These are phyloP conservation scores for Mycteria americana DNA, from an alignment of 2,797 vertebrate species.

Conservation along the genomic window DNA sequence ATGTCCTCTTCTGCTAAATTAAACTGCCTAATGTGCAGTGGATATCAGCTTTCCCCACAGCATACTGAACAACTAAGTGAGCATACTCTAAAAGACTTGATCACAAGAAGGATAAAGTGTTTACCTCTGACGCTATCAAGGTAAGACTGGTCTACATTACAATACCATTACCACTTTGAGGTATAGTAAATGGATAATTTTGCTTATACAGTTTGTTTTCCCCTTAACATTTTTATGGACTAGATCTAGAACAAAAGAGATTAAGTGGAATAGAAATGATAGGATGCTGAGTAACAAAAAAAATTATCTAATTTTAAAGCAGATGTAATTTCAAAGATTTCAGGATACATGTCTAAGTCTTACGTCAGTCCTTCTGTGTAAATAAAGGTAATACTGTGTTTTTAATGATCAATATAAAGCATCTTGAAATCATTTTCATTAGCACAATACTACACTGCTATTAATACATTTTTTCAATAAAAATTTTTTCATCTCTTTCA, in stretches of 20 bases:
- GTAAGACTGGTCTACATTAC: neutral
- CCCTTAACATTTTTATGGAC: neutral
- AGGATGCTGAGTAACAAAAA: neutral
- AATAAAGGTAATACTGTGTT: neutral
- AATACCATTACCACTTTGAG: neutral
- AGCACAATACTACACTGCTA: neutral
- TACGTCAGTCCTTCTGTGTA: neutral
- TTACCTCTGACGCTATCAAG: neutral
- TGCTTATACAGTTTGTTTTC: neutral
- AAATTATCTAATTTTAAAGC: neutral
- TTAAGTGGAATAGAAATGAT: neutral
- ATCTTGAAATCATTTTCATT: neutral
- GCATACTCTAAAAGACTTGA: neutral
- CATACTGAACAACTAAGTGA: neutral
- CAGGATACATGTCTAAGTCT: neutral
- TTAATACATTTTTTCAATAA: neutral
- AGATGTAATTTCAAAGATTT: neutral
- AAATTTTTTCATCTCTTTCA: neutral
- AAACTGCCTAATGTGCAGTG: neutral
- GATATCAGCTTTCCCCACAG: neutral
- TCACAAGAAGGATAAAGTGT: neutral
- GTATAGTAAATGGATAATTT: neutral
- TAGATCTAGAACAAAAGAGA: neutral
- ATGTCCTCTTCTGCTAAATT: conserved; percentile 5
- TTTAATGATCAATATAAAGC: neutral